Evolutionary conservation across 2,888 invertebrate genomes (phyloP), one percentile per base, ranked within the genome.

Genomic region (Adineta ricciae): DNA sequence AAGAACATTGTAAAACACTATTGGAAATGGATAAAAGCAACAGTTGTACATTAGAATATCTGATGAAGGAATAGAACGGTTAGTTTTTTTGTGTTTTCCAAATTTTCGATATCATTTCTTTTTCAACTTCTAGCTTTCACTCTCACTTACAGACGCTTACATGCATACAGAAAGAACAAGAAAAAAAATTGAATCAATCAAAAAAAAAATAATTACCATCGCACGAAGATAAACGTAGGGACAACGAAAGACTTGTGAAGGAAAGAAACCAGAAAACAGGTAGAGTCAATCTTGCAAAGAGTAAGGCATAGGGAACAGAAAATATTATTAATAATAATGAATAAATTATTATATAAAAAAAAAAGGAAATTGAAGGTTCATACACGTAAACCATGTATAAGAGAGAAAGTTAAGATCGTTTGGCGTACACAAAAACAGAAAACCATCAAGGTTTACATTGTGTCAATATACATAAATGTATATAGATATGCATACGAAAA

Each of bases 1-100:
- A 84, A 84, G 49, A 72, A 41, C 50, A 72, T 84, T 84, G 84
- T 21, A 84, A 19, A 41, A n/a, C 11, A 24, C 24, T 84, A 72
- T 24, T 72, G 32, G 46, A 72, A 32, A 4, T 84, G 24, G 84
- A 84, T 46, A 32, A n/a, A 72, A 24, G 49, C 72, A 84, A 84
- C 36, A 84, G 72, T 14, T 84, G 64, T 50, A 72, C 84, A 32
- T 84, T 84, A 24, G 73, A 84, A 50, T 64, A 19, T 32, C 32
- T 64, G 32, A 19, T 64, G 19, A 64, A 64, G n/a, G 27, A 56
- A 56, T 56, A 56, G 27, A 64, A 14, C 19, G 4, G 32, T 16
- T n/a, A 64, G 4, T 27, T 32, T 32, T 64, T 32, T 64, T 16
- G 16, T 32, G 32, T 19, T 24, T 64, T 64, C 2, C 4, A 11